These are phyloP conservation scores for Scaptodrosophila lebanonensis DNA, from an alignment of 1,140 invertebrate species.

Conservation along the genomic window DNA sequence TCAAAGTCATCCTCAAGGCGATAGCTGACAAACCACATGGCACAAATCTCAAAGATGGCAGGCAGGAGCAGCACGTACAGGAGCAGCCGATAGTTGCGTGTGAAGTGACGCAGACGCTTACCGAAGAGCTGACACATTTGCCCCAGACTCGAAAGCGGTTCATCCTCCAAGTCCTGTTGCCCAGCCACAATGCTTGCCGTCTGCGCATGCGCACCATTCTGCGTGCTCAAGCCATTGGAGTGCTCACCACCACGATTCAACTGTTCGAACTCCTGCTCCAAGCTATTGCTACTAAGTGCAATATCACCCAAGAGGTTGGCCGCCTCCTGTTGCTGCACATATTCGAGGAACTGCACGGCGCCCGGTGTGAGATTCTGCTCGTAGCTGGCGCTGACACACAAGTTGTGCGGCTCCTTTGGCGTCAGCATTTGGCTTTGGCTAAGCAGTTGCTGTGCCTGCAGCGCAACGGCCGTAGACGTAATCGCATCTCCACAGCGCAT, in stretches of 20 bases:
- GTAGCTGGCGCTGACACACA: constrained; percentile 46
- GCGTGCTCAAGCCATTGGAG: background rate
- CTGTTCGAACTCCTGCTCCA: constrained; percentile 67
- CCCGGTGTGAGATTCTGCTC: constrained; percentile 35
- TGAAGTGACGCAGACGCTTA: constrained; percentile 81
- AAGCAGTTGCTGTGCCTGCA: constrained; percentile 32
- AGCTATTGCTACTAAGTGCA: constrained; percentile 43
- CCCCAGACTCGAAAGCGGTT: constrained; percentile 17
- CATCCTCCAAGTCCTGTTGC: constrained; percentile 69
- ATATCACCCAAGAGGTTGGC: constrained; percentile 36
- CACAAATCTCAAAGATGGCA: constrained; percentile 81
- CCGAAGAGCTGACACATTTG: constrained; percentile 77
- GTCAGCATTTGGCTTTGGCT: constrained; percentile 28
- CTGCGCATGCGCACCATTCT: constrained; percentile 21
- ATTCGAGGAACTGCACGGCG: constrained; percentile 44
- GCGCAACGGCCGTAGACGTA: constrained; percentile 14
- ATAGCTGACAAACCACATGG: constrained; percentile 83
- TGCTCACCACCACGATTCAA: constrained; percentile 33
- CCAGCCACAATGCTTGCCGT: constrained; percentile 76
- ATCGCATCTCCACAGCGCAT: constrained; percentile 47
- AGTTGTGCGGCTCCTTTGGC: constrained; percentile 2
- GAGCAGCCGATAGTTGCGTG: constrained; percentile 80
- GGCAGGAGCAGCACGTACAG: constrained; percentile 82
- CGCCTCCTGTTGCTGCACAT: constrained; percentile 40
- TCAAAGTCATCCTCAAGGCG: constrained; percentile 82